Evolutionary conservation across 1,140 invertebrate genomes (phyloP).

Genomic region (Holcopasites calliopsidis): DNA sequence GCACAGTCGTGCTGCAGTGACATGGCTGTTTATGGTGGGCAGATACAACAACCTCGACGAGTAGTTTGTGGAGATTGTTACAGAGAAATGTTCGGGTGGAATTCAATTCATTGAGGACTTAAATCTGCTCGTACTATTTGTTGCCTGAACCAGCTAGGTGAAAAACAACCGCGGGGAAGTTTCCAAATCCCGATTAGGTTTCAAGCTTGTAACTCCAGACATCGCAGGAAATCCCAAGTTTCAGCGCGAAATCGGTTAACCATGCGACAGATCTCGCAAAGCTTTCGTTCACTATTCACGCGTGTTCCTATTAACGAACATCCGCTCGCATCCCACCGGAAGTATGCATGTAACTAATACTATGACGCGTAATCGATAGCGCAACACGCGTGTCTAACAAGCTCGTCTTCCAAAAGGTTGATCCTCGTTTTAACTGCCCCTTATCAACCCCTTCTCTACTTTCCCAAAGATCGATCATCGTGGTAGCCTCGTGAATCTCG

Average conservation of each 20-base stretch:
- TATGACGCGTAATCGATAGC: slow-evolving; percentile 32
- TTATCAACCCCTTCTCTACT: too few relatives aligned
- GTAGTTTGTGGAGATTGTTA: too few relatives aligned
- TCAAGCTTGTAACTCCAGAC: too few relatives aligned
- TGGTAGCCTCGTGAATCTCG: neutral
- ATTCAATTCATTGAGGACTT: too few relatives aligned
- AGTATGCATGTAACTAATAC: slow-evolving; percentile 28
- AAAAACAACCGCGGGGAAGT: too few relatives aligned
- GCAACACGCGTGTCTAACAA: slow-evolving; percentile 16
- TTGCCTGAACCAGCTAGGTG: too few relatives aligned
- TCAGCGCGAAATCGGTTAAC: neutral
- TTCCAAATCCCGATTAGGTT: too few relatives aligned
- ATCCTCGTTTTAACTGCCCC: neutral
- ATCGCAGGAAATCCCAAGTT: neutral
- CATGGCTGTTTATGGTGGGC: too few relatives aligned
- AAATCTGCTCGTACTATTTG: too few relatives aligned
- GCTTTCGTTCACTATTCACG: slow-evolving; percentile 24
- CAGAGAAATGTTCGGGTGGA: too few relatives aligned
- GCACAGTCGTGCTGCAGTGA: neutral
- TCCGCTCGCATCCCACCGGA: slow-evolving; percentile 17
- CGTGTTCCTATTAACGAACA: slow-evolving; percentile 38
- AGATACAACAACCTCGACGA: too few relatives aligned
- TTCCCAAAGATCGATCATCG: slow-evolving; percentile 10
- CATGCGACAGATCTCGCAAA: neutral
- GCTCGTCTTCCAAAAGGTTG: neutral